Evolutionary conservation across 1,140 invertebrate species (phyloP).

Genomic region (Drosophila willistoni): DNA sequence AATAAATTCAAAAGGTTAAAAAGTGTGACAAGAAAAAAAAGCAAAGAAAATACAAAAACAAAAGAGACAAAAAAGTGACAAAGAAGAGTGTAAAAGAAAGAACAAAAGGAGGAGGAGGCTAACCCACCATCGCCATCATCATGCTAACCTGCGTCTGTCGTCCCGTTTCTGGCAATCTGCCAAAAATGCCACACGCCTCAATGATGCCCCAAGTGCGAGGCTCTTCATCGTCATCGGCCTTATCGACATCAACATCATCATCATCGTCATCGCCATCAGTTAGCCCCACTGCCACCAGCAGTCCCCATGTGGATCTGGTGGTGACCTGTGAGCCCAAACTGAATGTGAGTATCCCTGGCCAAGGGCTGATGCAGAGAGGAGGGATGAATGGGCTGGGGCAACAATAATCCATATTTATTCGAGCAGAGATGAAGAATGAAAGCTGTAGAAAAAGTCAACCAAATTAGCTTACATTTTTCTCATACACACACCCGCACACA

Average conservation of each 20-base stretch:
- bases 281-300: constrained; percentile 31
- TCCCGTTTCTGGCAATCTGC: constrained; percentile 81
- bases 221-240: constrained; percentile 21
- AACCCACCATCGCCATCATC: background rate
- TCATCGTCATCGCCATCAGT: constrained; percentile 33
- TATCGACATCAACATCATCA: constrained; percentile 6
- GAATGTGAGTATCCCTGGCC: constrained; percentile 68
- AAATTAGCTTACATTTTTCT: constrained; percentile 76
- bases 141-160: constrained; percentile 83
- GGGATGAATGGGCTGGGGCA: background rate
- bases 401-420: constrained; percentile 51
- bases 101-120: background rate
- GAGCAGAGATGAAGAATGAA: constrained; percentile 18
- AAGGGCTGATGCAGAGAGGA: background rate
- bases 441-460: constrained; percentile 57
- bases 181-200: constrained; percentile 77
- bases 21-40: constrained; percentile 2
- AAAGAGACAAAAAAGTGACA: background rate
- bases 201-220: constrained; percentile 65
- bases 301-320: constrained; percentile 54
- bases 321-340: constrained; percentile 79
- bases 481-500: constrained; percentile 36
- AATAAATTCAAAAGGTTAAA: constrained; percentile 10
- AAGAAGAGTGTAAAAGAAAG: background rate
- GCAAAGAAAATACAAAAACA: constrained; percentile 15